These are phyloP conservation scores for Sebastes dallii DNA, from an alignment of 2,797 vertebrate genomes.

Conservation along the genomic window DNA sequence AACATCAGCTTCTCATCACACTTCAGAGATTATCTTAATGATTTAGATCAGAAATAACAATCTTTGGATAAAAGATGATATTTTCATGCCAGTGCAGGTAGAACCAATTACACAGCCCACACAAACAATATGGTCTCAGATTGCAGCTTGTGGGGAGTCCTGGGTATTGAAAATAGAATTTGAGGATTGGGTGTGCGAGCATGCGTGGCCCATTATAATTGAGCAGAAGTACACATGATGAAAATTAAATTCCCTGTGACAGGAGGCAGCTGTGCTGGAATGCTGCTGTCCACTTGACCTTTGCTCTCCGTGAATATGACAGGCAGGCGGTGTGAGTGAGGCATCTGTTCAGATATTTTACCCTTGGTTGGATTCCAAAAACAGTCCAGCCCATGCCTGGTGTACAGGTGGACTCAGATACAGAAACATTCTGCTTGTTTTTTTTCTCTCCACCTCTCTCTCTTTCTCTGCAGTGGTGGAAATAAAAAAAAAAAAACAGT, in stretches of 20 bases:
- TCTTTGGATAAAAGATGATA: conserved; percentile 2
- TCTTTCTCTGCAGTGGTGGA: conserved; percentile 2
- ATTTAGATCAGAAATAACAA: conserved; percentile 15
- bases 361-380: conserved; percentile 46
- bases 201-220: conserved; percentile 24
- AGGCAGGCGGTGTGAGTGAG: conserved; percentile 25
- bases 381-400: conserved; percentile 2
- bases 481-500: conserved; percentile 42
- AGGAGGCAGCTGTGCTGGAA: conserved; percentile 57
- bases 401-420: conserved; percentile 22
- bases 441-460: background rate
- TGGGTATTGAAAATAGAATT: conserved; percentile 22
- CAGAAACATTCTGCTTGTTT: conserved; percentile 2
- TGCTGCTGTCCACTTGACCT: conserved; percentile 54
- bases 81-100: conserved; percentile 11
- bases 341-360: conserved; percentile 59
- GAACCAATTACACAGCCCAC: conserved; percentile 26
- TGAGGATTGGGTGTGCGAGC: conserved; percentile 7
- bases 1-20: conserved; percentile 10
- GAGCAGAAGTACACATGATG: conserved; percentile 41
- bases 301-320: conserved; percentile 52
- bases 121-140: conserved; percentile 20
- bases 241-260: conserved; percentile 55
- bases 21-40: conserved; percentile 1
- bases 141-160: background rate